Evolutionary conservation across 1,140 invertebrate species (phyloP).

Genomic region (Akabosia matsudoensis): DNA sequence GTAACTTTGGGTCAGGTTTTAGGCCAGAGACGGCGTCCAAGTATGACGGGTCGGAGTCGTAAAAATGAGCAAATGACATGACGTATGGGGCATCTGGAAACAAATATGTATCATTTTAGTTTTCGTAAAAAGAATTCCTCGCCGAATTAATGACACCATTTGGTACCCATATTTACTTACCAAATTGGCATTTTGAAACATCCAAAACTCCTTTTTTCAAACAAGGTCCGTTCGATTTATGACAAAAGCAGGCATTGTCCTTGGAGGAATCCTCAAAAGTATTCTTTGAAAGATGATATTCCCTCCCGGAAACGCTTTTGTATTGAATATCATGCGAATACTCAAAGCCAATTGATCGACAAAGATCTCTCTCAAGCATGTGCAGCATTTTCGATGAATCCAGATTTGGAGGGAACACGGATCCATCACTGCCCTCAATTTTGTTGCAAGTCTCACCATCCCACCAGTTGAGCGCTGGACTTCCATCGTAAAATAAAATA

Average conservation of each 20-base stretch:
- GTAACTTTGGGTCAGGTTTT: background rate
- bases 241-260: conserved; percentile 22
- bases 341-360: conserved; percentile 31
- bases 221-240: background rate
- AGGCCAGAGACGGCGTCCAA: conserved; percentile 23
- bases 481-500: background rate
- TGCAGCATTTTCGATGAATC: conserved; percentile 53
- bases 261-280: conserved; percentile 15
- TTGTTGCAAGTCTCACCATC: conserved; percentile 61
- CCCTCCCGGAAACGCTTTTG: background rate
- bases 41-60: conserved; percentile 28
- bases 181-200: conserved; percentile 7
- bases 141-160: background rate
- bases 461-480: conserved; percentile 54
- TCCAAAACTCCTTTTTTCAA: conserved; percentile 30
- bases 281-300: background rate
- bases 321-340: background rate
- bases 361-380: conserved; percentile 57
- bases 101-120: background rate
- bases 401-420: conserved; percentile 69
- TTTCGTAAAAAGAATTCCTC: no score
- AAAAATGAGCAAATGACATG: conserved; percentile 37
- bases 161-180: background rate
- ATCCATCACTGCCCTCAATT: conserved; percentile 69
- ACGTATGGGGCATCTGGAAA: conserved; percentile 27